A percentile compares a stretch with the other conserved stretches of the same genome.
These are phyloP conservation scores for Rhamphomyia laevipes DNA, from an alignment of 2,888 invertebrate genomes.

Conservation along the genomic window DNA sequence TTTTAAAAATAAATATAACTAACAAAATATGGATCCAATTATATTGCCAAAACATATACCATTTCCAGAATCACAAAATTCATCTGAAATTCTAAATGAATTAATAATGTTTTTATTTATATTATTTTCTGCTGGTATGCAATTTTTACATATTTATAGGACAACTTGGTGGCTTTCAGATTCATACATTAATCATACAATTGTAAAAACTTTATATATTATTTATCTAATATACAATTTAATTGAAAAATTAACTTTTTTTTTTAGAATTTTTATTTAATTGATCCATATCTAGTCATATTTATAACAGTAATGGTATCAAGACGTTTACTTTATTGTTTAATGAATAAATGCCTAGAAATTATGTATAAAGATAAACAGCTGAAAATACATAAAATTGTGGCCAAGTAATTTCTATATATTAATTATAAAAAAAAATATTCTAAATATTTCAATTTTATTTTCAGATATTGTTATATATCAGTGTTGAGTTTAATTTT, in stretches of 20 bases:
- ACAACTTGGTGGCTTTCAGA: conserved; percentile 97
- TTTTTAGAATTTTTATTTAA: conserved; percentile 70
- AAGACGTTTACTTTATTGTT: conserved; percentile 62
- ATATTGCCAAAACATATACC: conserved; percentile 64
- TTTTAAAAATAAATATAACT: no score
- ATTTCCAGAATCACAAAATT: conserved; percentile 63
- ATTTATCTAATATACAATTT: background rate
- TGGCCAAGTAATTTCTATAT: conserved; percentile 22
- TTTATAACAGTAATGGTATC: conserved; percentile 74
- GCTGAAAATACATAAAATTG: conserved; percentile 18
- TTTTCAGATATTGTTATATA: conserved; percentile 51
- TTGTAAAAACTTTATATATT: conserved; percentile 48
- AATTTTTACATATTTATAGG: conserved; percentile 88
- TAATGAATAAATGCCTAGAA: conserved; percentile 43
- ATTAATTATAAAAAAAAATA: background rate
- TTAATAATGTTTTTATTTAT: conserved; percentile 71
- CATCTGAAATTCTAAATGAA: conserved; percentile 77
- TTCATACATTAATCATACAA: conserved; percentile 74
- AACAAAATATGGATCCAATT: no score
- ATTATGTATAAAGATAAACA: conserved; percentile 38
- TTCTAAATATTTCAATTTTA: background rate
- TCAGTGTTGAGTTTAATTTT: conserved; percentile 48
- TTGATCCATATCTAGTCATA: conserved; percentile 75
- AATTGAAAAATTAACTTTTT: background rate
- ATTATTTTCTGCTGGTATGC: conserved; percentile 65